phyloP scores from a whole-genome alignment of 1,140 invertebrate genomes.

The Bombus turneri region DNA sequence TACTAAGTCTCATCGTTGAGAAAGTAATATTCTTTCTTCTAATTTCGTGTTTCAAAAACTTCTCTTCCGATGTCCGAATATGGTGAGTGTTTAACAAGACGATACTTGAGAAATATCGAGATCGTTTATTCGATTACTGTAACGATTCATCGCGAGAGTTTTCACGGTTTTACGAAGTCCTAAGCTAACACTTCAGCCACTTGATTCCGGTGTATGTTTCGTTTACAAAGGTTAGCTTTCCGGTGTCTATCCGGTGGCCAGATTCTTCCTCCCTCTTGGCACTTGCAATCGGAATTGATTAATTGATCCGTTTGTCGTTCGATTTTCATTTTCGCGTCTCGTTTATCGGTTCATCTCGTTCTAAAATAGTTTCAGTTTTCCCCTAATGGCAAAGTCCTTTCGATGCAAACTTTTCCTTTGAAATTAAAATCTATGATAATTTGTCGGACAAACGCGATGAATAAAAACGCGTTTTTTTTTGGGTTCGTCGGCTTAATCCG shows the following conservation, averaged over 20 bases:
- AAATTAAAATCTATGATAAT: neutral
- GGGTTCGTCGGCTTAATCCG: slow-evolving; percentile 19
- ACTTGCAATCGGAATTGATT: neutral
- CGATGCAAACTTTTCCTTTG: neutral
- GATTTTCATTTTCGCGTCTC: neutral
- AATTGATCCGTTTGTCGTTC: neutral
- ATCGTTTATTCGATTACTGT: neutral
- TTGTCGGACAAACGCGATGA: neutral
- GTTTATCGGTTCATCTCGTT: neutral
- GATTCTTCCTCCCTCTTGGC: too few relatives aligned
- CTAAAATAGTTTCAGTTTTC: neutral
- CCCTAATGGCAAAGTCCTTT: too few relatives aligned
- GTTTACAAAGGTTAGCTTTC: neutral
- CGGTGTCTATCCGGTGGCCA: neutral
- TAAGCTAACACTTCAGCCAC: neutral
- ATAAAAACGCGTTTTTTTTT: neutral
- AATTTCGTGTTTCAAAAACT: neutral
- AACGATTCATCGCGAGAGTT: neutral
- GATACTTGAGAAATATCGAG: neutral
- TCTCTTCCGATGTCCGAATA: neutral
- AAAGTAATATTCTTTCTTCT: neutral
- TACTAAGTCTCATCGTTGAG: too few relatives aligned
- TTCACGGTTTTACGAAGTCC: neutral
- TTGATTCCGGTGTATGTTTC: neutral
- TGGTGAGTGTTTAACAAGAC: neutral